These are phyloP conservation scores for Anguilla marmorata DNA, from an alignment of 2,797 vertebrate species.

Conservation along the genomic window DNA sequence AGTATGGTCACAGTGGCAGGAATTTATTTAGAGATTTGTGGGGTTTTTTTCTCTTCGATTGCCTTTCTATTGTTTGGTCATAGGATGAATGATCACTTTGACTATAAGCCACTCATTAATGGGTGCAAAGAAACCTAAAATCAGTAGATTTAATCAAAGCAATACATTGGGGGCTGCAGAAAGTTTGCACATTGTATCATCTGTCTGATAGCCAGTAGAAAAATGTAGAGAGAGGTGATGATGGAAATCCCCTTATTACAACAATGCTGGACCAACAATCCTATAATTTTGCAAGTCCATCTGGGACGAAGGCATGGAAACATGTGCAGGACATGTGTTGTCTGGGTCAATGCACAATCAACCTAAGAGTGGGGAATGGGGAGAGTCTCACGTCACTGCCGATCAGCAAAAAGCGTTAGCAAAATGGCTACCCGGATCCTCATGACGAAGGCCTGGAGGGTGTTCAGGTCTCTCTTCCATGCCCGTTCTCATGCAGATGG, in stretches of 20 bases:
- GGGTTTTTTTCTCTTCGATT: neutral
- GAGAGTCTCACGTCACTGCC: neutral
- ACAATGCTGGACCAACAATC: constrained; percentile 43
- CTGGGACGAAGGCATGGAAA: constrained; percentile 52
- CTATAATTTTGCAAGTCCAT: constrained; percentile 51
- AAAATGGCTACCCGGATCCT: constrained; percentile 5
- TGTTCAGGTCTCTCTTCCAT: neutral
- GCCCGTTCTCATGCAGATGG: neutral
- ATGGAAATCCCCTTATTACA: neutral
- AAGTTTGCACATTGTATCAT: neutral
- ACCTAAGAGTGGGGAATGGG: constrained; percentile 20
- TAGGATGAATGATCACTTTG: neutral
- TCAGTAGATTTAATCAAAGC: neutral
- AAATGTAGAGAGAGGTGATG: neutral
- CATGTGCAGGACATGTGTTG: constrained; percentile 70
- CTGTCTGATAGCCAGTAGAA: neutral
- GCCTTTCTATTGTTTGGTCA: neutral
- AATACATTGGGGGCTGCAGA: neutral
- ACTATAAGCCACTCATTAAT: neutral
- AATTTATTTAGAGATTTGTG: neutral
- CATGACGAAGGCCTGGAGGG: neutral
- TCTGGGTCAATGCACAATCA: constrained; percentile 38
- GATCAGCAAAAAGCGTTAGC: neutral
- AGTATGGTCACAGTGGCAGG: neutral
- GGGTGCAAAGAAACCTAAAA: neutral